These are phyloP conservation scores for Synanthedon andrenaeformis DNA, from an alignment of 2,888 invertebrate genomes.

Conservation along the genomic window DNA sequence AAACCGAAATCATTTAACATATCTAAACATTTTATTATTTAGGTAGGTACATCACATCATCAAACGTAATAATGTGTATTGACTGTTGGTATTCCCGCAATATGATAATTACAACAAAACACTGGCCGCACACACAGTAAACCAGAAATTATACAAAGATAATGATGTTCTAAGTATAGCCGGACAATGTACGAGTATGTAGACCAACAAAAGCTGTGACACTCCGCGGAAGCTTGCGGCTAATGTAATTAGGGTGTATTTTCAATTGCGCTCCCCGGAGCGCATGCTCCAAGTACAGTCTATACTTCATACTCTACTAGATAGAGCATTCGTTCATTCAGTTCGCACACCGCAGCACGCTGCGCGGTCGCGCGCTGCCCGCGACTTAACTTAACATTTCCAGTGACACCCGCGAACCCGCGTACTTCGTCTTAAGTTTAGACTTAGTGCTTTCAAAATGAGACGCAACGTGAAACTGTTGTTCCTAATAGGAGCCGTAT, in stretches of 20 bases:
- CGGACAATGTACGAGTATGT: neutral
- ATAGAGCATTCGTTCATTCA: slow-evolving; percentile 17
- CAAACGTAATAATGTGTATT: no score
- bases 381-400: slow-evolving; percentile 11
- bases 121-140: neutral
- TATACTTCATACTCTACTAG: slow-evolving; percentile 1
- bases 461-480: slow-evolving; percentile 59
- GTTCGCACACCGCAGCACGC: slow-evolving; percentile 45
- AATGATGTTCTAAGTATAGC: neutral
- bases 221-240: neutral
- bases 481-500: slow-evolving; percentile 50
- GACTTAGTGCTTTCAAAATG: slow-evolving; percentile 26
- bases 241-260: slow-evolving; percentile 37
- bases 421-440: slow-evolving; percentile 1
- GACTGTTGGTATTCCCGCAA: no score
- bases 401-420: slow-evolving; percentile 1
- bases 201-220: neutral
- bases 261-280: slow-evolving; percentile 31
- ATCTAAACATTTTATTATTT: no score
- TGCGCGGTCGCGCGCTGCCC: slow-evolving; percentile 65
- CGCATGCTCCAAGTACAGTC: slow-evolving; percentile 45
- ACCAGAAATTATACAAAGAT: neutral
- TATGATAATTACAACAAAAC: no score
- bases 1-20: no score
- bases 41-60: no score